phyloP scores from a whole-genome alignment of 2,797 vertebrate species.

The Tachyglossus aculeatus region DNA sequence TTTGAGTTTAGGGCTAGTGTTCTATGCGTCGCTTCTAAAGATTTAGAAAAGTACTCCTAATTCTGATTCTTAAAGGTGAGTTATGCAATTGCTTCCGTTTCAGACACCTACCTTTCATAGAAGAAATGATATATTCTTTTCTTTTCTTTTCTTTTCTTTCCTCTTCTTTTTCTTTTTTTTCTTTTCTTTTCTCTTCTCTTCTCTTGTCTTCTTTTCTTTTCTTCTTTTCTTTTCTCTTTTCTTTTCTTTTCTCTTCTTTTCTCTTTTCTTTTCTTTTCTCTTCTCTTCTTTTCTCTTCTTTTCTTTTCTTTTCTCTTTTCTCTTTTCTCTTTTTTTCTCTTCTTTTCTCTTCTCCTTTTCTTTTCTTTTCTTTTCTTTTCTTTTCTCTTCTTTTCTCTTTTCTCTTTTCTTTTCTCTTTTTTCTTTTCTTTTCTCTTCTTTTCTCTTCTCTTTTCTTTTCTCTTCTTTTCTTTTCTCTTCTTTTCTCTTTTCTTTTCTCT shows the following conservation, averaged over 20 bases:
- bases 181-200: neutral
- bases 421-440: slow-evolving; percentile 1
- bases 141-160: neutral
- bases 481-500: neutral
- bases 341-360: slow-evolving; percentile 3
- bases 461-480: slow-evolving; percentile 1
- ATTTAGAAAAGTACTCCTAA: neutral
- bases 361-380: slow-evolving; percentile 2
- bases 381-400: too few species aligned
- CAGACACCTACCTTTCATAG: neutral
- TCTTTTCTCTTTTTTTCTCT: too few species aligned
- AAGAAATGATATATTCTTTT: too few species aligned
- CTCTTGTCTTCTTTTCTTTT: neutral
- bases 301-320: slow-evolving; percentile 5
- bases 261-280: neutral
- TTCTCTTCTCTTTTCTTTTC: slow-evolving; percentile 1
- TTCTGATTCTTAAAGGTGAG: too few species aligned
- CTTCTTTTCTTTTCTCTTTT: neutral
- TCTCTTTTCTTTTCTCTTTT: slow-evolving; percentile 1
- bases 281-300: neutral
- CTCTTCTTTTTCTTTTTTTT: neutral
- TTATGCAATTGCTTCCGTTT: slow-evolving; percentile 4
- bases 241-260: neutral
- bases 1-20: neutral
- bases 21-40: slow-evolving; percentile 5